Conservation (phyloP, 2,888 invertebrate genomes). For the Clusia tigrina region DNA sequence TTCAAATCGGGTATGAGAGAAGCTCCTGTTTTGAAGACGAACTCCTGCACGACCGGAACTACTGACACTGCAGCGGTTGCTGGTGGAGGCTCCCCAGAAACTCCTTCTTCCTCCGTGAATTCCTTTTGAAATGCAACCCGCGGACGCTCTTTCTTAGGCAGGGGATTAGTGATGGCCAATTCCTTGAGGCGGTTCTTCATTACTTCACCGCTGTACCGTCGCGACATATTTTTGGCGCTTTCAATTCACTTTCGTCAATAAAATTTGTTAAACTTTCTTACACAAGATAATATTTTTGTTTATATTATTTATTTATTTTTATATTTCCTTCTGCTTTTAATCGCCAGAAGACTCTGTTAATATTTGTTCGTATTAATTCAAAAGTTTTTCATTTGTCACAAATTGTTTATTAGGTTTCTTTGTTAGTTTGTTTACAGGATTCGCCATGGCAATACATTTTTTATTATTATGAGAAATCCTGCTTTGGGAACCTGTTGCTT, state of each 20-base stretch:
- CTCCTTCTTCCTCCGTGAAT: background rate
- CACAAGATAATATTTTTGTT: background rate
- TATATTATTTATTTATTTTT: slow-evolving; percentile 8
- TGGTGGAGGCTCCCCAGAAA: background rate
- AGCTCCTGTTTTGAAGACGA: slow-evolving; percentile 47
- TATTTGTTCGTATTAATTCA: no score
- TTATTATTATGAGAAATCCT: no score
- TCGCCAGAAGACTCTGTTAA: slow-evolving; percentile 12
- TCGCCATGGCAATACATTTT: no score
- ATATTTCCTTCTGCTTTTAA: background rate
- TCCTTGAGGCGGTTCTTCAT: slow-evolving; percentile 28
- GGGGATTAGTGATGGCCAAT: slow-evolving; percentile 31
- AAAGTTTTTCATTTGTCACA: no score
- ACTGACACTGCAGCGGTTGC: background rate
- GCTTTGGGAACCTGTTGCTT: no score
- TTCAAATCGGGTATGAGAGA: slow-evolving; percentile 59
- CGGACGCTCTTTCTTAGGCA: background rate
- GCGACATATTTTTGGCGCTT: slow-evolving; percentile 2
- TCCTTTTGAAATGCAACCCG: background rate
- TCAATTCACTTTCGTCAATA: no score
- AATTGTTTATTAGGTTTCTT: no score
- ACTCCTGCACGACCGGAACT: background rate
- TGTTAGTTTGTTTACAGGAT: no score
- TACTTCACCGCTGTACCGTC: slow-evolving; percentile 25
- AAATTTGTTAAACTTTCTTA: background rate